Conservation (phyloP, 2,888 invertebrate genomes). For the Laothoe populi region DNA sequence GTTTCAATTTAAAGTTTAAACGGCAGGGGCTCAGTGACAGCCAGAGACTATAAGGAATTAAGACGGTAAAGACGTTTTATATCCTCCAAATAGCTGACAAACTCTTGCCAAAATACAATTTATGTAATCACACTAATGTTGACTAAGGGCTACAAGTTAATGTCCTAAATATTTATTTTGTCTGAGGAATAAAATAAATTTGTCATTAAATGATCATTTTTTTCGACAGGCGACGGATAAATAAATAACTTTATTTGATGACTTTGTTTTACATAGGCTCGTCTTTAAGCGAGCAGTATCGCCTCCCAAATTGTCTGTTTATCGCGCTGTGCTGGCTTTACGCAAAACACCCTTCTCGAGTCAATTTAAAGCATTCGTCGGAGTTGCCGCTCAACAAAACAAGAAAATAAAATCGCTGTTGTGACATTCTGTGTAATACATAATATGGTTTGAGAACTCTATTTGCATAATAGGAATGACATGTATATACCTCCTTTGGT, state of each 20-base stretch:
- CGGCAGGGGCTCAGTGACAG: slow-evolving; percentile 48
- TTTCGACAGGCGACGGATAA: slow-evolving; percentile 47
- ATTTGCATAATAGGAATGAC: slow-evolving; percentile 10
- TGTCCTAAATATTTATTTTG: slow-evolving; percentile 43
- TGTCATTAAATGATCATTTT: slow-evolving; percentile 50
- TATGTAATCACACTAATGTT: slow-evolving; percentile 56
- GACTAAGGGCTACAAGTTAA: slow-evolving; percentile 44
- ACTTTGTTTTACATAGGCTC: slow-evolving; percentile 56
- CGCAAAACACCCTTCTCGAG: slow-evolving; percentile 59
- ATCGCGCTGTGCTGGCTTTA: slow-evolving; percentile 58
- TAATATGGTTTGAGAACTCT: slow-evolving; percentile 43
- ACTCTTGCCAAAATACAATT: slow-evolving; percentile 60
- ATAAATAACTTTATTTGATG: slow-evolving; percentile 68
- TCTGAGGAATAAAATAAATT: background rate
- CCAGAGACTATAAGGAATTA: slow-evolving; percentile 58
- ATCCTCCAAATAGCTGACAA: slow-evolving; percentile 55
- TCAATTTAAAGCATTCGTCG: slow-evolving; percentile 66
- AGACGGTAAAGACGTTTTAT: slow-evolving; percentile 65
- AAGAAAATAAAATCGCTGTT: slow-evolving; percentile 66
- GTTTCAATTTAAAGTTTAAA: slow-evolving; percentile 51
- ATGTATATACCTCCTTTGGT: background rate
- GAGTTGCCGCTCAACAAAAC: slow-evolving; percentile 58
- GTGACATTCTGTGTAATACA: slow-evolving; percentile 43
- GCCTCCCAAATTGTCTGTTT: slow-evolving; percentile 70
- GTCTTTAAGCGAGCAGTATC: slow-evolving; percentile 53